Percentiles rank a stretch among this genome's conserved stretches.
phyloP scores from a whole-genome alignment of 2,797 vertebrate species.

The Pempheris klunzingeri region DNA sequence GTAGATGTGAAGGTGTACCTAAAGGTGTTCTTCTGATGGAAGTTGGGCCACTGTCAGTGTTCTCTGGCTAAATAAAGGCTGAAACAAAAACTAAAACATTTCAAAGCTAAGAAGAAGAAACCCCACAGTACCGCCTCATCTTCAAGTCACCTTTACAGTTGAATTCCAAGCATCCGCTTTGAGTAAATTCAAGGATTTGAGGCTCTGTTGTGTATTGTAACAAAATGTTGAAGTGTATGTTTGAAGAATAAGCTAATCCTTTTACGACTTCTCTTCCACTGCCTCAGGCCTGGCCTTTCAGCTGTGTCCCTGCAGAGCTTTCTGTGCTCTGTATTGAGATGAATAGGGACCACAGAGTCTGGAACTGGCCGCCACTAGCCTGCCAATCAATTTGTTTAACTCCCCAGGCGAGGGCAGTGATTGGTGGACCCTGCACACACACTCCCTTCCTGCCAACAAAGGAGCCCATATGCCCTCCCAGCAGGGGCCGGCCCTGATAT shows the following conservation, averaged over 20 bases:
- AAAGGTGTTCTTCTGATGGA: too few species aligned
- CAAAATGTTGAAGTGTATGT: slow-evolving; percentile 41
- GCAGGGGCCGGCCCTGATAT: slow-evolving; percentile 75
- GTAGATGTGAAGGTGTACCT: background rate
- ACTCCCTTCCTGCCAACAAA: slow-evolving; percentile 82
- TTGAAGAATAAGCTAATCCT: slow-evolving; percentile 36
- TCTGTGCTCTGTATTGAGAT: slow-evolving; percentile 55
- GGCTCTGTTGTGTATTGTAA: slow-evolving; percentile 25
- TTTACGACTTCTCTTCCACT: slow-evolving; percentile 14
- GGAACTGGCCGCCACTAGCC: slow-evolving; percentile 76
- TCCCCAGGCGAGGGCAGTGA: slow-evolving; percentile 82
- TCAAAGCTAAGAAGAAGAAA: too few species aligned
- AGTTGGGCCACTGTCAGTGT: background rate
- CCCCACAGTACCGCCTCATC: background rate
- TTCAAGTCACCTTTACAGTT: background rate
- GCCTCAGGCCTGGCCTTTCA: slow-evolving; percentile 54
- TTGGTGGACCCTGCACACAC: slow-evolving; percentile 82
- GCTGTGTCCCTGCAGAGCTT: slow-evolving; percentile 38
- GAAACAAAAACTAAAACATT: background rate
- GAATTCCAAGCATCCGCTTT: slow-evolving; percentile 8
- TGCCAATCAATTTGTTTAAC: slow-evolving; percentile 89
- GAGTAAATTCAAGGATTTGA: background rate
- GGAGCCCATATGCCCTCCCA: slow-evolving; percentile 86
- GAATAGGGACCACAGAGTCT: slow-evolving; percentile 75
- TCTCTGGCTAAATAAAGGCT: background rate